Conservation (phyloP, 2,113 vertebrate species). For the Hippocampus zosterae region DNA sequence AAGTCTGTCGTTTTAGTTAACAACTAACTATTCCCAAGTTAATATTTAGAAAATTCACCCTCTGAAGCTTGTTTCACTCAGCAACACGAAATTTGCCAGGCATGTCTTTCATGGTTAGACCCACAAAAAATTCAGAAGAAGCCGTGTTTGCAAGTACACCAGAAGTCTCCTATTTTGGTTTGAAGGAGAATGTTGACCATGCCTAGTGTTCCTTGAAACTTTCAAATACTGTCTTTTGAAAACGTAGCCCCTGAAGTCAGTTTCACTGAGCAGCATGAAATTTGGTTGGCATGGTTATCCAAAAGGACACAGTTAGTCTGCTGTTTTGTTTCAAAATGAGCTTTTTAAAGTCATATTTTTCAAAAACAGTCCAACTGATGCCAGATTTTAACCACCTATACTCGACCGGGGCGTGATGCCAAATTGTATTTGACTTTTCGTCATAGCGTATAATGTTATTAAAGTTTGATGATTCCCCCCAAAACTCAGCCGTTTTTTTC, state of each 20-base stretch:
- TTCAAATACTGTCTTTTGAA: too few species aligned
- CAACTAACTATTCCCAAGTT: too few species aligned
- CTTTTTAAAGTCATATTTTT: too few species aligned
- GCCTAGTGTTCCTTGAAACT: background rate
- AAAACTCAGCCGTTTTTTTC: background rate
- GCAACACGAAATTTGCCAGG: background rate
- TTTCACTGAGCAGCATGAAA: too few species aligned
- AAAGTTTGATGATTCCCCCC: background rate
- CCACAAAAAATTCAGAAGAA: background rate
- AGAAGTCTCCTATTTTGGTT: too few species aligned
- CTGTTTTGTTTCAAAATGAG: too few species aligned
- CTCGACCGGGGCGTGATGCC: background rate
- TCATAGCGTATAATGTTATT: background rate
- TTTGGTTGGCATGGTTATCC: too few species aligned
- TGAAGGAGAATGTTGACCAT: too few species aligned
- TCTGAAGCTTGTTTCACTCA: background rate
- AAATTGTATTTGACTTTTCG: background rate
- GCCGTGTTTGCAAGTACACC: too few species aligned
- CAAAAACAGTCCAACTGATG: background rate
- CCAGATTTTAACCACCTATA: background rate
- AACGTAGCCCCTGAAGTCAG: too few species aligned
- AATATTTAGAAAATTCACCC: background rate
- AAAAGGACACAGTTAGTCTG: too few species aligned
- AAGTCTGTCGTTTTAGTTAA: too few species aligned
- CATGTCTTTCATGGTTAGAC: background rate